These are phyloP conservation scores for Tridacna gigas DNA, from an alignment of 2,888 invertebrate species.

Conservation along the genomic window DNA sequence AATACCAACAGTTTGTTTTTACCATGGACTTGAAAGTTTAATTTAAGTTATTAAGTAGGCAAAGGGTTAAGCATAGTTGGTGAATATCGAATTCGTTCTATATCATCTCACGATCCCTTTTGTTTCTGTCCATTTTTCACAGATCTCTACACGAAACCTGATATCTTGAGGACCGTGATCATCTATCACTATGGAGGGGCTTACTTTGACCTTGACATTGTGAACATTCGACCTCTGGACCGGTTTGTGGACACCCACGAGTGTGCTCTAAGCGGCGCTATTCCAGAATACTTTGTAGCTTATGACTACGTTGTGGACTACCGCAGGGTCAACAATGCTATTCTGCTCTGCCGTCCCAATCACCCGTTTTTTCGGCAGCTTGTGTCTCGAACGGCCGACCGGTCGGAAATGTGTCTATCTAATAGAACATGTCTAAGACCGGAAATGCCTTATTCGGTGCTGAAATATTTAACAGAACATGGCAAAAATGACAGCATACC, in stretches of 20 bases:
- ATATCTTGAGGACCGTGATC: conserved; percentile 2
- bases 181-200: conserved; percentile 12
- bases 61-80: too few species aligned
- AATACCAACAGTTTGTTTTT: too few species aligned
- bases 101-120: too few species aligned
- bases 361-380: conserved; percentile 5
- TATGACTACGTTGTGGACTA: neutral
- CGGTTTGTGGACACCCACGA: conserved; percentile 8
- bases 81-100: too few species aligned
- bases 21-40: too few species aligned
- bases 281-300: neutral
- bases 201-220: conserved; percentile 12
- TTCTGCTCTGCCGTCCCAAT: neutral
- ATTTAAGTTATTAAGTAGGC: too few species aligned
- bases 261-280: conserved; percentile 10
- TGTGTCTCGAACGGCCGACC: neutral
- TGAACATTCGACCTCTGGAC: conserved; percentile 10
- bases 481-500: neutral
- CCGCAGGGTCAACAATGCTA: neutral
- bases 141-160: conserved; percentile 9
- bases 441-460: neutral
- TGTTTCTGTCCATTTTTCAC: neutral
- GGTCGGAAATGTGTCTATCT: too few species aligned
- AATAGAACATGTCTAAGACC: neutral
- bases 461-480: neutral